phyloP scores from a whole-genome alignment of 1,140 invertebrate genomes.

The Eupeodes corollae region DNA sequence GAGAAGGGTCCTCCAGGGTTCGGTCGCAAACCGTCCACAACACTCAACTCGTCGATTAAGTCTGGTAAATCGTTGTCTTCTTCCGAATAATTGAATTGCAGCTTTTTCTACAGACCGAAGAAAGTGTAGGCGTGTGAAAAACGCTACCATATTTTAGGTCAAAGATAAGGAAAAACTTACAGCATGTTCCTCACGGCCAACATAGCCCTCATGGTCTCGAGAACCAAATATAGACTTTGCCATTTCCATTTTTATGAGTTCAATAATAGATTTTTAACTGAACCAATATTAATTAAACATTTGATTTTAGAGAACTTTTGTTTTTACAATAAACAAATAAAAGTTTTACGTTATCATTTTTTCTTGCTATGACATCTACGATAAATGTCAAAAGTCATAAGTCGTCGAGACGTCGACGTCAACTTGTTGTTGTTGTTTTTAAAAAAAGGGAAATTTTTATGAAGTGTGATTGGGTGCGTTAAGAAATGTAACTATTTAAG shows the following conservation, averaged over 20 bases:
- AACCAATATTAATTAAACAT: conserved; percentile 3
- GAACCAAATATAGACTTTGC: conserved; percentile 76
- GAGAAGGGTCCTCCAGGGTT: conserved; percentile 73
- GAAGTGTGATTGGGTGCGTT: no score
- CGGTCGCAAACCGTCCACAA: conserved; percentile 55
- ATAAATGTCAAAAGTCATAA: no score
- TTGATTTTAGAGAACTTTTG: background rate
- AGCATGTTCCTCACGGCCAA: conserved; percentile 68
- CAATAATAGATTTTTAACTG: background rate
- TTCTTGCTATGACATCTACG: no score
- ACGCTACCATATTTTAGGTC: conserved; percentile 13
- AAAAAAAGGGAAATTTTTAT: no score
- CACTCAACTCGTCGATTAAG: conserved; percentile 49
- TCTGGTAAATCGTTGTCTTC: conserved; percentile 60
- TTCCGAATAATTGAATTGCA: conserved; percentile 68
- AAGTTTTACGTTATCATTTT: background rate
- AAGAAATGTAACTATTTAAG: no score
- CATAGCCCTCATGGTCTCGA: conserved; percentile 77
- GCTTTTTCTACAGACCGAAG: conserved; percentile 47
- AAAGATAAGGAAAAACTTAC: conserved; percentile 40
- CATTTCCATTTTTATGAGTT: conserved; percentile 54
- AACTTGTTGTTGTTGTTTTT: no score
- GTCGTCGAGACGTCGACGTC: no score
- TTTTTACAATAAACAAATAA: background rate
- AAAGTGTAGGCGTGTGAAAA: conserved; percentile 7